Base-by-base conservation (phyloP, 2,888 invertebrate species). In the Troides helena region DNA sequence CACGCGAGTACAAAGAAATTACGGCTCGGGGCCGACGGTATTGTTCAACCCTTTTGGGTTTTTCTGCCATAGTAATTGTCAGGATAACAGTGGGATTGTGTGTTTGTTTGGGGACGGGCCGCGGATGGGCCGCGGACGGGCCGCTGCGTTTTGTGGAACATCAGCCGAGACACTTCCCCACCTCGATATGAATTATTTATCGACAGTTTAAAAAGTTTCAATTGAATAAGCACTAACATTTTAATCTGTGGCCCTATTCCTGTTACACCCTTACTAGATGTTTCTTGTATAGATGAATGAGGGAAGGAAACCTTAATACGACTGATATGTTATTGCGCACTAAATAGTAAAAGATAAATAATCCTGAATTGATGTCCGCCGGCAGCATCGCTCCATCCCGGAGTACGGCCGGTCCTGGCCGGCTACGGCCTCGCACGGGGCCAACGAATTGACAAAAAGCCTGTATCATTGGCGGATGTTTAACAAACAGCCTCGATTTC, bases 11-110 rank as follows among this genome's bases (percentile, higher is more conserved):
- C 75, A 77, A 76, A 74, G 71, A 71, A 67, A 68, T 73, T 74
- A 72, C 73, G 71, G 73, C 71, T 56, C 71, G 69, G 71, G 67
- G 71, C 72, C 69, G 46, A 71, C 67, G 69, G 75, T 73, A 77
- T 80, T 78, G 77, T 77, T 69, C 71, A 74, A 76, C 76, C 77
- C 76, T 77, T 76, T 77, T 71, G 69, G 69, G 70, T 76, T 74
- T 75, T 76, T 73, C 73, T 75, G 75, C 74, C 77, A 74, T 76
- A 71, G 79, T 79, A 80, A 79, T 79, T 78, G 78, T 78, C 73
- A 72, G 77, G 75, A 77, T 78, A 78, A 79, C 77, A 73, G 65
- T 70, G 71, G 74, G 75, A 72, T 72, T 68, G 72, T 75, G 76
- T 72, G 73, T 72, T 71, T 71, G 71, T 62, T 70, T 71, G 71